phyloP scores from a whole-genome alignment of 2,888 invertebrate species.

The Epsilonema sp. region DNA sequence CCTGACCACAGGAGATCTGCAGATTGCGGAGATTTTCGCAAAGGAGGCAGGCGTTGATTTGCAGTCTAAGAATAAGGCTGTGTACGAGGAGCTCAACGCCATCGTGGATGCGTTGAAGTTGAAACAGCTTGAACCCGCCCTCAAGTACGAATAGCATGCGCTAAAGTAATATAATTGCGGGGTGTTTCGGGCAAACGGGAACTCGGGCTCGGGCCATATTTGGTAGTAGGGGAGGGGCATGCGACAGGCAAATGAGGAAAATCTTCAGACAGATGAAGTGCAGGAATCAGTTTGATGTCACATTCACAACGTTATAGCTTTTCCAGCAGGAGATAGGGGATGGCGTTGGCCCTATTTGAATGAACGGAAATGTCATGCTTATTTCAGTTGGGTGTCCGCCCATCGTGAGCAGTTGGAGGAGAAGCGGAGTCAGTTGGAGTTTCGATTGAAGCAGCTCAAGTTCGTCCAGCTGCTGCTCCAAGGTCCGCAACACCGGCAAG shows the following conservation, averaged over 20 bases:
- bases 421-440: not conserved
- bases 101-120: constrained; percentile 65
- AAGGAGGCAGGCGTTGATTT: constrained; percentile 49
- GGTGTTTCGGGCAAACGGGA: too few species aligned
- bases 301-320: too few species aligned
- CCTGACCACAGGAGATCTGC: constrained; percentile 75
- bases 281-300: too few species aligned
- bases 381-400: not conserved
- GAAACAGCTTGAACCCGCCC: constrained; percentile 57
- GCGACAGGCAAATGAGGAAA: too few species aligned
- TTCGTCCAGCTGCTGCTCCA: not conserved
- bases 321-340: too few species aligned
- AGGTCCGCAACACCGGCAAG: not conserved
- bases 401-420: not conserved
- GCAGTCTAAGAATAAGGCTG: constrained; percentile 47
- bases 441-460: not conserved
- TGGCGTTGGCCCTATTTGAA: too few species aligned
- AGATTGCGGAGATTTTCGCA: constrained; percentile 63
- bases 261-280: too few species aligned
- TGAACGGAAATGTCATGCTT: too few species aligned
- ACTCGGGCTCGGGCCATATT: too few species aligned
- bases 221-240: too few species aligned
- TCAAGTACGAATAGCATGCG: constrained; percentile 41
- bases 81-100: constrained; percentile 57
- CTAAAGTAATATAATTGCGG: too few species aligned